These are phyloP conservation scores for Dorcus parallelipipedus DNA, from an alignment of 2,888 invertebrate species.

Conservation along the genomic window DNA sequence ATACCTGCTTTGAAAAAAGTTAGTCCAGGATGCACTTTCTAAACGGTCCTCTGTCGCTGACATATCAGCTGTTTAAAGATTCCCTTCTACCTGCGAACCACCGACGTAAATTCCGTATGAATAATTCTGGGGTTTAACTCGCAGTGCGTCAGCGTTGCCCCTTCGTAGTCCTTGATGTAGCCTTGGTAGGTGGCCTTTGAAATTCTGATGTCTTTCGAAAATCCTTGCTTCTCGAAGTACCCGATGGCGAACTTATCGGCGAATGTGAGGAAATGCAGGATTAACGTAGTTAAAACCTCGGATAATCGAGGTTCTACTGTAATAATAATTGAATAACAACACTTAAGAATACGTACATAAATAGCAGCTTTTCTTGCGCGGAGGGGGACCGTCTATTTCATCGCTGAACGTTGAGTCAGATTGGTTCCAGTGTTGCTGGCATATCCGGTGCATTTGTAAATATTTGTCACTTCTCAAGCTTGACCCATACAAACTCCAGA, in stretches of 20 bases:
- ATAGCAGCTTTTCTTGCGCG: too few species aligned
- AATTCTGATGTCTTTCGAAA: constrained; percentile 89
- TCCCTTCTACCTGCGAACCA: constrained; percentile 89
- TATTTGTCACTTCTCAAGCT: too few species aligned
- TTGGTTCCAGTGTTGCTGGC: too few species aligned
- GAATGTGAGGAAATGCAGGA: constrained; percentile 91
- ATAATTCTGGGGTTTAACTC: constrained; percentile 90
- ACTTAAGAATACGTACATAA: too few species aligned
- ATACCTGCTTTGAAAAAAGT: constrained; percentile 85
- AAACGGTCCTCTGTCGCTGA: constrained; percentile 80
- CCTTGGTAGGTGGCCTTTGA: constrained; percentile 72
- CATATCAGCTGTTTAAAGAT: constrained; percentile 76
- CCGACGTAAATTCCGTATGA: constrained; percentile 89
- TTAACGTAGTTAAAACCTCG: constrained; percentile 33
- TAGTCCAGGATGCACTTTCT: constrained; percentile 78
- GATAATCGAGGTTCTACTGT: too few species aligned
- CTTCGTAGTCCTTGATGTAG: constrained; percentile 97
- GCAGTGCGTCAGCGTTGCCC: constrained; percentile 97
- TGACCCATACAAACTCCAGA: too few species aligned
- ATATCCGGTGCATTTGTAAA: too few species aligned
- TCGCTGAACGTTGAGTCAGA: too few species aligned
- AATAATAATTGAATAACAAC: too few species aligned
- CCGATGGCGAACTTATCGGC: constrained; percentile 97
- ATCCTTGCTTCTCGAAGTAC: constrained; percentile 93
- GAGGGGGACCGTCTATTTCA: too few species aligned